phyloP scores from a whole-genome alignment of 1,140 invertebrate species.

The Zaprionus lachaisei region DNA sequence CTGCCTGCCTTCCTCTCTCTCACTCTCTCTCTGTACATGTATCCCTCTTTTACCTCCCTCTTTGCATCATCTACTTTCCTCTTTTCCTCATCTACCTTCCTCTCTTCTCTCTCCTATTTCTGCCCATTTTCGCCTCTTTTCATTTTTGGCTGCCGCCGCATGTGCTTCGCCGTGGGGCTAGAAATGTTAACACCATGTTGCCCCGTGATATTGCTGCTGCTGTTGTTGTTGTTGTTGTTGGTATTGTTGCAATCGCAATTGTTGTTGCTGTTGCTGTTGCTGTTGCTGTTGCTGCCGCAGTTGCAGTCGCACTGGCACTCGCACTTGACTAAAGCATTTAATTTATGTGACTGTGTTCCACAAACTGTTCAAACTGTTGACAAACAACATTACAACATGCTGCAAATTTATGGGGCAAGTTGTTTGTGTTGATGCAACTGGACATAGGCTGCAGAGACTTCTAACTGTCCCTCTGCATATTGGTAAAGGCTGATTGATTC shows the following conservation, averaged over 20 bases:
- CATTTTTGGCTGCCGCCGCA: slow-evolving; percentile 37
- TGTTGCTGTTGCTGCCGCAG: slow-evolving; percentile 21
- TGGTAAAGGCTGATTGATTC: background rate
- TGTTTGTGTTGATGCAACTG: slow-evolving; percentile 65
- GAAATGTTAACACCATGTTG: slow-evolving; percentile 82
- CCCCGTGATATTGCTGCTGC: slow-evolving; percentile 35
- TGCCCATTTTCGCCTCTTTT: slow-evolving; percentile 40
- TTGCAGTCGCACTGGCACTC: slow-evolving; percentile 55
- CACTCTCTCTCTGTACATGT: background rate
- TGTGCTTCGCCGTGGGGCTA: slow-evolving; percentile 56
- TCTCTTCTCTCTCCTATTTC: background rate
- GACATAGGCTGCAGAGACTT: background rate
- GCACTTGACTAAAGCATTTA: slow-evolving; percentile 77
- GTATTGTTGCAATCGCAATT: slow-evolving; percentile 33
- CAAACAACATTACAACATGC: slow-evolving; percentile 81
- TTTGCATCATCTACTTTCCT: background rate
- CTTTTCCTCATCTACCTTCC: background rate
- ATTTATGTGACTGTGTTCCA: slow-evolving; percentile 72
- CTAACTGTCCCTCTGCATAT: background rate
- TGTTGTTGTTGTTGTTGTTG: slow-evolving; percentile 50
- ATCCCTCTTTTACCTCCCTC: slow-evolving; percentile 10
- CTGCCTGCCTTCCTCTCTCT: background rate
- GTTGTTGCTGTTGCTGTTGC: slow-evolving; percentile 28
- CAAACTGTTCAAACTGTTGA: slow-evolving; percentile 80
- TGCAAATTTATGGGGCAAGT: slow-evolving; percentile 77